Evolutionary conservation across 2,888 invertebrate species (phyloP).

Genomic region (Serrognathus titanus): DNA sequence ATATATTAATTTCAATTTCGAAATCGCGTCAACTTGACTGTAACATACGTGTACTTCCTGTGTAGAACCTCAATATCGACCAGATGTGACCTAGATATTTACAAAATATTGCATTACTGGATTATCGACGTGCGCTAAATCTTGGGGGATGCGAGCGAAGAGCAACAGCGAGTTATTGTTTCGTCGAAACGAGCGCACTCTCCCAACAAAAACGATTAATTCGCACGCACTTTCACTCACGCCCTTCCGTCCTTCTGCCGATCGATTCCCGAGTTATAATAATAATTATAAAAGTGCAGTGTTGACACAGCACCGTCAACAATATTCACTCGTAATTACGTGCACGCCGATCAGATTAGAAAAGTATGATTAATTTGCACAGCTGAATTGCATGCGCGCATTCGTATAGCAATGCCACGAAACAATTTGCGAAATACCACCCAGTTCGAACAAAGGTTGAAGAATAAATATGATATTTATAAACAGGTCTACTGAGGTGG

Average conservation of each 20-base stretch:
- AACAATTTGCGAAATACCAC: constrained; percentile 27
- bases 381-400: not conserved
- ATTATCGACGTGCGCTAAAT: too few species aligned
- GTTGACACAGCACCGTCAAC: not conserved
- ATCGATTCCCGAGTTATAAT: not conserved
- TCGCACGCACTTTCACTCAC: not conserved
- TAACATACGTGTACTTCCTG: constrained; percentile 15
- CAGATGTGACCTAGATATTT: constrained; percentile 14
- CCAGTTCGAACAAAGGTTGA: constrained; percentile 32
- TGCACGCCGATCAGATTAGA: not conserved
- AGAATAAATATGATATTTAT: constrained; percentile 32
- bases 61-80: constrained; percentile 9
- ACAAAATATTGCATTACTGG: constrained; percentile 11
- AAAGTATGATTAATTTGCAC: not conserved
- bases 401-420: not conserved
- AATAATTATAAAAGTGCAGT: not conserved
- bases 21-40: constrained; percentile 10
- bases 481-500: constrained; percentile 31
- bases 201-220: not conserved
- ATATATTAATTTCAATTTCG: constrained; percentile 15
- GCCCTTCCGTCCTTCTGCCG: not conserved
- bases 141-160: too few species aligned
- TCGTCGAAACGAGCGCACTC: too few species aligned
- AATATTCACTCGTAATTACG: constrained; percentile 1
- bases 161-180: too few species aligned